Base-by-base conservation (phyloP, 1,140 invertebrate species). In the Musca vetustissima region DNA sequence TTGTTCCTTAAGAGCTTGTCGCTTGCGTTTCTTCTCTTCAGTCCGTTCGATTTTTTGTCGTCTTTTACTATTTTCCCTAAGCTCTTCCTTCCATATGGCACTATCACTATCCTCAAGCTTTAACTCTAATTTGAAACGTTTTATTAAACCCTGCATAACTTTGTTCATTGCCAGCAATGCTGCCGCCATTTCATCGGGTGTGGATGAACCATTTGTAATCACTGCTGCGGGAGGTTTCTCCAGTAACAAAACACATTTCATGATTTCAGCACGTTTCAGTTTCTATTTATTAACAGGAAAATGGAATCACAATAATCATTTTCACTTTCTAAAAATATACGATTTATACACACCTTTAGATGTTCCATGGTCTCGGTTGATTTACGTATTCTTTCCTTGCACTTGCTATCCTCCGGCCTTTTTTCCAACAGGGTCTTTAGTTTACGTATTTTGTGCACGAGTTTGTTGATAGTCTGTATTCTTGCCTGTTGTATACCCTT, bases 361-460 rank as follows among this genome's bases (percentile, higher is more conserved):
- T 74, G 70, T 9, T 72, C 52, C 32, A 82, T 50, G 47, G 71
- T 74, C 48, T 77, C 72, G 1, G 64, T 71, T 50, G 67, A 74
- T 69, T 74, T 78, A 0, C 76, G 69, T 2, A 74, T 21, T 0
- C 75, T 71, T 9, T 75, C 73, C 59, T 76, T 74, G 19, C 73
- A 66, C 49, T 75, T 76, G 7, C 68, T 70, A 72, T 73, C 24
- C 65, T 22, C 72, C 61, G 14, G 75, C 66, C 25, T 74, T 50
- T 78, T 81, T 11, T 68, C 70, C 21, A 74, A 36, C 1, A 64
- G 68, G 48, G 73, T 49, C 64, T 82, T 78, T 0, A 74, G 8
- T 64, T 80, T 82, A n/a, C 75, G 67, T 52, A 80, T 68, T 66
- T 82, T 82, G 4, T 80, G 76, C 0, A 80, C 73, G 7, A 80